Evolutionary conservation across 2,888 invertebrate genomes (phyloP), one percentile per base, ranked within the genome.

Genomic region (Flexamia atlantica): DNA sequence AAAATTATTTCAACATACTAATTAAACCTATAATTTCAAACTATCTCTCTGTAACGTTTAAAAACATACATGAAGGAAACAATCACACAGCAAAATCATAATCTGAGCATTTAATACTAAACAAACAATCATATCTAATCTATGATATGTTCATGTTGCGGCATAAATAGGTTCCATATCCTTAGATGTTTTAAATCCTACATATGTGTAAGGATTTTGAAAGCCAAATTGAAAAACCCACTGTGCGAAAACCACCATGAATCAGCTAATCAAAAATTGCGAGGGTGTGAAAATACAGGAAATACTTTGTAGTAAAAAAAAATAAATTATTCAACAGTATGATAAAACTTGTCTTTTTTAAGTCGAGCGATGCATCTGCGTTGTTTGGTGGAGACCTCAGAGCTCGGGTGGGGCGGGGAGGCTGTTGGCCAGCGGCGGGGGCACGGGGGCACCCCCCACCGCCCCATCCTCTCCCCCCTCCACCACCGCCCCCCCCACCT

Each of bases 381-480:
- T 20, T 53, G 53, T 28, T 57, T n/a, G 17, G 46, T 20, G 76
- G 17, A 68, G 30, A 30, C 50, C 20, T 79, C 28, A 40, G 30
- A 0, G 64, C 57, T 76, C 17, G 40, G 17, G n/a, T 53, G 50
- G 60, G 17, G 28, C 14, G 2, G 42, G 70, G 20, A 23, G 40
- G 20, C 40, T 40, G 70, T 70, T 70, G 30, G 64, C 64, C 0
- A 20, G 30, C 28, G 70, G 70, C 40, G 70, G 74, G 81, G 84
- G 81, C 20, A 32, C 84, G 50, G 83, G 70, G n/a, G 80, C 82
- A 1, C 87, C 87, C 17, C 87, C 87, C 23, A 86, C 86, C 32
- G 86, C 88, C 17, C 86, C 87, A 79, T 86, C 88, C 79, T 87
- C 87, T 10, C 42, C 53, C 32, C 85, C 86, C 20, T 53, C 82